These are phyloP conservation scores for Onthophagus sagittarius DNA, from an alignment of 2,888 invertebrate species.

Conservation along the genomic window DNA sequence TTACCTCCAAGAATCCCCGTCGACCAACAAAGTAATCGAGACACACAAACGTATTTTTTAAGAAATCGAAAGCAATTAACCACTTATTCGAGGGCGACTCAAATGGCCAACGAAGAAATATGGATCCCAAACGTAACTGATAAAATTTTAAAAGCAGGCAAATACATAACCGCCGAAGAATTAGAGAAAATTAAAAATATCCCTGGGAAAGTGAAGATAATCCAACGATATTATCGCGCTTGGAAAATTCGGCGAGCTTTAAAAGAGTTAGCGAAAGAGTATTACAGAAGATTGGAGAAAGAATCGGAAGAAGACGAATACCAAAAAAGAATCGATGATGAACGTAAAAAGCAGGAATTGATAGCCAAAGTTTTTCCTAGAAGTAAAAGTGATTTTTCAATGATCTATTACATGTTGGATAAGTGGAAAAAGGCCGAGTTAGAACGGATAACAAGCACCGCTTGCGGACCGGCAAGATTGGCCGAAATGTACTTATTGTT, in stretches of 20 bases:
- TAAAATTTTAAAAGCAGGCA: conserved; percentile 56
- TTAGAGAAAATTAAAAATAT: conserved; percentile 56
- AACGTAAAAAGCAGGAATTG: conserved; percentile 55
- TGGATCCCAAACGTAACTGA: conserved; percentile 63
- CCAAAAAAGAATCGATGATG: conserved; percentile 50
- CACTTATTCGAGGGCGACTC: conserved; percentile 56
- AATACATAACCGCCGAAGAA: conserved; percentile 65
- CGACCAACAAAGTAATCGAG: conserved; percentile 55
- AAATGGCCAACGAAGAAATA: conserved; percentile 56
- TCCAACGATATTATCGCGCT: conserved; percentile 63
- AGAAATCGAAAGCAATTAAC: conserved; percentile 56
- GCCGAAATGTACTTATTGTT: conserved; percentile 67
- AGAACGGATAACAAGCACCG: conserved; percentile 58
- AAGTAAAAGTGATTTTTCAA: conserved; percentile 68
- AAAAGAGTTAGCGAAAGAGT: conserved; percentile 51
- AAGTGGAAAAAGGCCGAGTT: conserved; percentile 64
- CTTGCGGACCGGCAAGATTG: conserved; percentile 65
- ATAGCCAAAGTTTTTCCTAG: conserved; percentile 67
- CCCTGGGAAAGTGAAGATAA: conserved; percentile 55
- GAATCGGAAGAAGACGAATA: conserved; percentile 53
- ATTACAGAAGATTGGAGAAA: conserved; percentile 51
- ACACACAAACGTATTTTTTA: conserved; percentile 61
- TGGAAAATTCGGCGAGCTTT: conserved; percentile 55
- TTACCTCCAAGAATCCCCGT: conserved; percentile 53
- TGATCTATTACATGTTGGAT: conserved; percentile 67